These are phyloP conservation scores for Spongilla lacustris DNA, from an alignment of 37 sponge, comb jelly and placozoan species.

Conservation along the genomic window DNA sequence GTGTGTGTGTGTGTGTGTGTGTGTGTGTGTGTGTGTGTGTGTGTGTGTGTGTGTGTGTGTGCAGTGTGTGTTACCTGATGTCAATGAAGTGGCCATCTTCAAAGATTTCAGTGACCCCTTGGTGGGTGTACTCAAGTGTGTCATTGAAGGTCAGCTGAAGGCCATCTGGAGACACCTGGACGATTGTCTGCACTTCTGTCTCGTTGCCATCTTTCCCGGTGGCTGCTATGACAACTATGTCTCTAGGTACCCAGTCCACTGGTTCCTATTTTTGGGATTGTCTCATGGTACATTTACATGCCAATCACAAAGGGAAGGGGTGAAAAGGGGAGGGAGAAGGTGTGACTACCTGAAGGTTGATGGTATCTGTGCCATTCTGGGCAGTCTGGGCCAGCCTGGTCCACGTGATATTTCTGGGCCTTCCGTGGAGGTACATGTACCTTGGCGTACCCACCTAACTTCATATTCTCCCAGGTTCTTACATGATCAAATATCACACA, in stretches of 20 bases:
- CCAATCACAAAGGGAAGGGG: too few relatives aligned
- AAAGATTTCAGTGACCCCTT: slow-evolving; percentile 71
- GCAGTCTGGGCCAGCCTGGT: slow-evolving; percentile 76
- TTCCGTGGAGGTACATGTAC: slow-evolving; percentile 86
- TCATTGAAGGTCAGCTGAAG: slow-evolving; percentile 15
- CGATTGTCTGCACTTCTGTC: slow-evolving; percentile 48
- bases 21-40: too few relatives aligned
- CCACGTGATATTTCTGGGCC: slow-evolving; percentile 74
- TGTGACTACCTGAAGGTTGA: slow-evolving; percentile 40
- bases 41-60: not conserved
- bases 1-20: too few relatives aligned
- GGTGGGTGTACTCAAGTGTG: slow-evolving; percentile 64
- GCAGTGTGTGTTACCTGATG: slow-evolving; percentile 55
- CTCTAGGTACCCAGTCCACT: slow-evolving; percentile 64
- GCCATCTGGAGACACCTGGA: slow-evolving; percentile 61
- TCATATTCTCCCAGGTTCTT: too few relatives aligned
- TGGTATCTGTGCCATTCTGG: slow-evolving; percentile 7
- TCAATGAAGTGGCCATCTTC: slow-evolving; percentile 86
- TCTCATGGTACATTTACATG: not conserved
- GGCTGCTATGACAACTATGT: slow-evolving; percentile 76
- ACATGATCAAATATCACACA: too few relatives aligned
- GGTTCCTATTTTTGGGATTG: slow-evolving; percentile 42
- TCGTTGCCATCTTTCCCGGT: slow-evolving; percentile 81
- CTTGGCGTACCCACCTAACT: slow-evolving; percentile 50
- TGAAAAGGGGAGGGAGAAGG: too few relatives aligned